Evolutionary conservation across 1,140 invertebrate species (phyloP), one percentile per base, ranked within the genome.

Genomic region (Laodelphax striatellus): DNA sequence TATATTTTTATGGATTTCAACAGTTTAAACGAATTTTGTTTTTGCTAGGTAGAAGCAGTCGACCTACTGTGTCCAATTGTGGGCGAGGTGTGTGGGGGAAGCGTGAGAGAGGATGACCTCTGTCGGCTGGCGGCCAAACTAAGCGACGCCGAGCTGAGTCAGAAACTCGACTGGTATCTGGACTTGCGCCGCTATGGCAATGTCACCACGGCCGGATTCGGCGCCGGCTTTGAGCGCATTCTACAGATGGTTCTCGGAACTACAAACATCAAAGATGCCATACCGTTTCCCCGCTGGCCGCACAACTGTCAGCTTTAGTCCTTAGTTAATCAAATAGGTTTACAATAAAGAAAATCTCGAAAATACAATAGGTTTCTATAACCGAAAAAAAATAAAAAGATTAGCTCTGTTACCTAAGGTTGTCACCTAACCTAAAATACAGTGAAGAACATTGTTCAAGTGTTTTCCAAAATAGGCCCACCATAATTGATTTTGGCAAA

Each of bases 261-360:
- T 43, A 69, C 75, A 24, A 97, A 94, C 72, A 96, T 98, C 62
- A 92, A 90, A 76, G 95, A 98, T 71, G 86, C 88, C 9, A 82
- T 95, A 68, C 88, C 94, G n/a, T 98, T 97, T 77, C 94, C 95
- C 11, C 79, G 95, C 64, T 94, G 87, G 84, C 84, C 90, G 46
- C 88, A 93, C 71, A 88, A 94, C 71, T 94, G 90, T 78, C 79
- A 76, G 70, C 76, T 92, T 75, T 93, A 79, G 76, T 60, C 31
- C 3, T 31, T n/a, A n/a, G 24, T 28, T 28, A 6, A 4, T 4
- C 24, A 6, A 28, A 4, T 4, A 28, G 2, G 6, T 28, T 28
- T 28, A 28, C 2, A 6, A 28, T 4, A 6, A 28, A 4, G 24
- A 28, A 28, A 28, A 28, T 28, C 24, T 28, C 24, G 24, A 28